phyloP scores from a whole-genome alignment of 2,113 vertebrate genomes.

The Cinclus mexicanus region DNA sequence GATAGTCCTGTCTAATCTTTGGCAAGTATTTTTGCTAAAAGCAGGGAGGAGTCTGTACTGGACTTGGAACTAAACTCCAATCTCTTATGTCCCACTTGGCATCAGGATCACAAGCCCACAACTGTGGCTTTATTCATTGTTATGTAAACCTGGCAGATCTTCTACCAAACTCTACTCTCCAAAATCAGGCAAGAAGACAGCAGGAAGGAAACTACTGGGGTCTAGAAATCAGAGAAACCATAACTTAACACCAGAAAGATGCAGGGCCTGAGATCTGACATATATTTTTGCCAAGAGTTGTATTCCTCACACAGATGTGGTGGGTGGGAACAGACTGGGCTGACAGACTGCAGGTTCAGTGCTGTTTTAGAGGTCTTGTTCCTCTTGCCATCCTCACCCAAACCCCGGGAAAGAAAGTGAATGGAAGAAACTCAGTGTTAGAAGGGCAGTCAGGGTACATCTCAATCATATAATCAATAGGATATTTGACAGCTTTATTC shows the following conservation, averaged over 20 bases:
- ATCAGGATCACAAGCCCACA: not conserved
- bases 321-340: not conserved
- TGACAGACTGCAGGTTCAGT: not conserved
- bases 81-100: not conserved
- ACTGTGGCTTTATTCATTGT: not conserved
- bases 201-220: not conserved
- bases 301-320: not conserved
- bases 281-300: not conserved
- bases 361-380: not conserved
- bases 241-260: not conserved
- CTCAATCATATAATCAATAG: constrained; percentile 47
- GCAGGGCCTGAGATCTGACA: not conserved
- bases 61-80: not conserved
- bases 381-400: not conserved
- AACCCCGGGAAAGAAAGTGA: not conserved
- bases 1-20: not conserved
- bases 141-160: not conserved
- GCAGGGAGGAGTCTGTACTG: not conserved
- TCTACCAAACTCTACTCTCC: not conserved
- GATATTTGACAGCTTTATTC: constrained; percentile 48
- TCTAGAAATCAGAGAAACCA: not conserved
- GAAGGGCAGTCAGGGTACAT: not conserved
- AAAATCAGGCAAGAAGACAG: not conserved
- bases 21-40: not conserved
- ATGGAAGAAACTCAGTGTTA: not conserved